These are phyloP conservation scores for Spodoptera exigua DNA, from an alignment of 2,888 invertebrate species.

Conservation along the genomic window DNA sequence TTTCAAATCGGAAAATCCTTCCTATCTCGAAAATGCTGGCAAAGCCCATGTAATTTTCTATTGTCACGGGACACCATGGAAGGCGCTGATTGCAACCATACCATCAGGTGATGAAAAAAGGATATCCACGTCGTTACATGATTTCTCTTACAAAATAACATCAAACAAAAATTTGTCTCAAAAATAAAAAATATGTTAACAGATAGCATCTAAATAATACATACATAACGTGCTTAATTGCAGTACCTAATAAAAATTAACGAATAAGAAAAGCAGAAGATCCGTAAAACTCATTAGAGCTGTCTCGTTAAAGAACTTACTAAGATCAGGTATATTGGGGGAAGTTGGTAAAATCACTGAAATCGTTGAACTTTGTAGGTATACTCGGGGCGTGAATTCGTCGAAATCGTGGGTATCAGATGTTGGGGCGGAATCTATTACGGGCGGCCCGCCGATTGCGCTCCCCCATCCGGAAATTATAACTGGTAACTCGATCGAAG, in stretches of 20 bases:
- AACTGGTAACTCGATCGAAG: slow-evolving; percentile 64
- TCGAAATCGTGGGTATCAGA: slow-evolving; percentile 56
- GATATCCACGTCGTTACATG: too few relatives aligned
- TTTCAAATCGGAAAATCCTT: too few relatives aligned
- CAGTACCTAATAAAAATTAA: slow-evolving; percentile 27
- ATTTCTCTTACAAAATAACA: too few relatives aligned
- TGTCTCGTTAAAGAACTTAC: slow-evolving; percentile 20
- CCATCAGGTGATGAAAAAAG: too few relatives aligned
- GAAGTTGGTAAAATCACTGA: slow-evolving; percentile 23
- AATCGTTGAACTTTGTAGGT: slow-evolving; percentile 5
- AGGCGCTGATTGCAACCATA: too few relatives aligned
- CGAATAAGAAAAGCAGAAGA: slow-evolving; percentile 25
- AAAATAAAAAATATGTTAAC: slow-evolving; percentile 6
- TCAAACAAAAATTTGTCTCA: background rate
- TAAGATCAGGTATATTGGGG: slow-evolving; percentile 15
- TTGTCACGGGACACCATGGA: too few relatives aligned
- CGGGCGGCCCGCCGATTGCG: slow-evolving; percentile 56
- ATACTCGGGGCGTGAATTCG: slow-evolving; percentile 45
- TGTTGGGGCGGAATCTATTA: slow-evolving; percentile 64
- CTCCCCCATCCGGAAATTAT: slow-evolving; percentile 65
- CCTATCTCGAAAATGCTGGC: too few relatives aligned
- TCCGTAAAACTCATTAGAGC: slow-evolving; percentile 43
- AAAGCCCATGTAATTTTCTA: too few relatives aligned
- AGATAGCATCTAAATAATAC: slow-evolving; percentile 30
- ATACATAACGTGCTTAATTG: slow-evolving; percentile 34